These are phyloP conservation scores for Pogonomyrmex californicus DNA, from an alignment of 1,140 invertebrate genomes.

Conservation along the genomic window DNA sequence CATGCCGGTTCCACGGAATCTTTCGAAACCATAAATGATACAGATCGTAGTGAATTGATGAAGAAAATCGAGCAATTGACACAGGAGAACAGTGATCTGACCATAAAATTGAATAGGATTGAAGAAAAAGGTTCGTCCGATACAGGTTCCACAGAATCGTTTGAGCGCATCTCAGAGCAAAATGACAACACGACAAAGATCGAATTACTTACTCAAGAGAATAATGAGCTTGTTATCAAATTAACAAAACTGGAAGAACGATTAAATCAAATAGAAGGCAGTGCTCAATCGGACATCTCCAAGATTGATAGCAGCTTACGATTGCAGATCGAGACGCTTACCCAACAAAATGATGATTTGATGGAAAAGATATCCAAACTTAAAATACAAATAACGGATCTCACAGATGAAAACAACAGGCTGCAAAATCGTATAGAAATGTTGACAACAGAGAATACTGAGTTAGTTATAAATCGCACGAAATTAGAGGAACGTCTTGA, in stretches of 20 bases:
- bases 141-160: constrained; percentile 85
- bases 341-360: constrained; percentile 83
- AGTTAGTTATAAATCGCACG: constrained; percentile 86
- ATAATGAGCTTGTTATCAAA: constrained; percentile 87
- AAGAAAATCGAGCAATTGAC: constrained; percentile 90
- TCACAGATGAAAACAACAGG: constrained; percentile 74
- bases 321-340: constrained; percentile 85
- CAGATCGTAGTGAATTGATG: constrained; percentile 87
- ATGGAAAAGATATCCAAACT: constrained; percentile 71
- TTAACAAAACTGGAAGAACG: constrained; percentile 86
- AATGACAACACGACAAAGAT: constrained; percentile 90
- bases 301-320: constrained; percentile 64
- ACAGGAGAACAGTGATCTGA: constrained; percentile 88
- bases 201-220: constrained; percentile 89
- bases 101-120: constrained; percentile 87
- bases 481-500: constrained; percentile 83
- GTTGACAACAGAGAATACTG: constrained; percentile 87
- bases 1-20: constrained; percentile 81
- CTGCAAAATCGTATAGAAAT: constrained; percentile 85
- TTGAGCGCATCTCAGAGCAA: constrained; percentile 82
- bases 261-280: constrained; percentile 65
- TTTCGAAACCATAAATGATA: constrained; percentile 79
- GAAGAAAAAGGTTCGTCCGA: constrained; percentile 88
- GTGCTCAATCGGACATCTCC: not conserved
- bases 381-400: constrained; percentile 51